Percentiles rank a stretch among this genome's conserved stretches.
Evolutionary conservation across 2,888 invertebrate genomes (phyloP).

Genomic region (Psylliodes chrysocephalus): DNA sequence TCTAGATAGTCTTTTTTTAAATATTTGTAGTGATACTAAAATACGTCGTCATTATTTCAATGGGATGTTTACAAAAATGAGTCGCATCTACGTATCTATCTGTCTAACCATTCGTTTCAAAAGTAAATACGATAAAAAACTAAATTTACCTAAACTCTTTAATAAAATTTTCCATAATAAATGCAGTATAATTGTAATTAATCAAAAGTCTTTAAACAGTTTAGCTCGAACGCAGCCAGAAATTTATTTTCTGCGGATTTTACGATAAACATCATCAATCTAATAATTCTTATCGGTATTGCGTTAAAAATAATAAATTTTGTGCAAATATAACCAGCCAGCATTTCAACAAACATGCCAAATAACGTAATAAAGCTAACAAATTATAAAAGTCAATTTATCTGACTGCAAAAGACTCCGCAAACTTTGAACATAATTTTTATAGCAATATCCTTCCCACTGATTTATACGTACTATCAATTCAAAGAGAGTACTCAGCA

Average conservation of each 20-base stretch:
- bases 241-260: not conserved
- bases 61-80: too few species aligned
- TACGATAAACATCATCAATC: conserved; percentile 19
- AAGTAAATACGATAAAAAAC: too few species aligned
- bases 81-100: too few species aligned
- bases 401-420: conserved; percentile 59
- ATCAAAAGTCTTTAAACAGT: too few species aligned
- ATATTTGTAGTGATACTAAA: too few species aligned
- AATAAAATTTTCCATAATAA: too few species aligned
- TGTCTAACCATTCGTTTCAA: too few species aligned
- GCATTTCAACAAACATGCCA: conserved; percentile 55
- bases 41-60: too few species aligned
- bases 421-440: conserved; percentile 61
- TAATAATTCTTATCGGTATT: conserved; percentile 25
- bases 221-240: too few species aligned
- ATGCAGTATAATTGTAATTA: too few species aligned
- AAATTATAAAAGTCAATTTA: conserved; percentile 61
- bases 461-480: conserved; percentile 61
- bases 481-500: conserved; percentile 61
- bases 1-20: too few species aligned
- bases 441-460: conserved; percentile 59
- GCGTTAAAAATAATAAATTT: conserved; percentile 35
- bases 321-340: conserved; percentile 31
- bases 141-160: too few species aligned
- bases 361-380: conserved; percentile 58